phyloP scores from a whole-genome alignment of 2,113 vertebrate genomes.

The Sinocyclocheilus grahami region DNA sequence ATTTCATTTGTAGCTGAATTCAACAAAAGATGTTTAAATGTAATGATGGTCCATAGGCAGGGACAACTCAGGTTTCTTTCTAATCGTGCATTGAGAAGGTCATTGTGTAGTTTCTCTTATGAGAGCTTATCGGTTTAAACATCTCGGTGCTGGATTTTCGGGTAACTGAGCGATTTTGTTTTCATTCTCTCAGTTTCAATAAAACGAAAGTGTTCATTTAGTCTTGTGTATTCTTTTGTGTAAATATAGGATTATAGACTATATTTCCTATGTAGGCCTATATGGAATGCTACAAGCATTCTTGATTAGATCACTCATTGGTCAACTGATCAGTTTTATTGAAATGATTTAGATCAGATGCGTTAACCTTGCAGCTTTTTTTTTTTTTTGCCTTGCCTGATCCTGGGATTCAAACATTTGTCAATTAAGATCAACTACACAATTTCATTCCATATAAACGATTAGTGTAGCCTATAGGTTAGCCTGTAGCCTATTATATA shows the following conservation, averaged over 20 bases:
- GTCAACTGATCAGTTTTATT: neutral
- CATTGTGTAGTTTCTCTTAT: slow-evolving; percentile 42
- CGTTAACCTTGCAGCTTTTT: neutral
- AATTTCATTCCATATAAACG: neutral
- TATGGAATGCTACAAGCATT: neutral
- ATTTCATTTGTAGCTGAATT: slow-evolving; percentile 55
- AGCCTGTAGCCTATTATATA: no score
- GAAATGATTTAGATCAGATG: neutral
- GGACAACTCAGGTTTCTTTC: slow-evolving; percentile 89
- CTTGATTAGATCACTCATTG: neutral
- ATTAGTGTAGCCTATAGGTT: neutral
- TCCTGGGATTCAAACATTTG: neutral
- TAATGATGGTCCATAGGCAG: slow-evolving; percentile 63
- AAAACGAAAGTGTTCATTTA: slow-evolving; percentile 68
- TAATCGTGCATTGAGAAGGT: slow-evolving; percentile 74
- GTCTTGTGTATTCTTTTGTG: slow-evolving; percentile 18
- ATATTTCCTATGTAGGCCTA: neutral
- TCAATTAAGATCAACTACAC: neutral
- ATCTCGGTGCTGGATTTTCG: slow-evolving; percentile 75
- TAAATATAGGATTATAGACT: neutral
- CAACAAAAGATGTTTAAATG: slow-evolving; percentile 32
- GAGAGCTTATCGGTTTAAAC: slow-evolving; percentile 59
- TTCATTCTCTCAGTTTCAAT: slow-evolving; percentile 80
- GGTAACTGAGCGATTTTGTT: slow-evolving; percentile 72
- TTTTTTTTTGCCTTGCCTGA: neutral